Percentiles rank a stretch among this genome's conserved stretches.
phyloP scores from a whole-genome alignment of 2,113 vertebrate genomes.

The Carettochelys insculpta region DNA sequence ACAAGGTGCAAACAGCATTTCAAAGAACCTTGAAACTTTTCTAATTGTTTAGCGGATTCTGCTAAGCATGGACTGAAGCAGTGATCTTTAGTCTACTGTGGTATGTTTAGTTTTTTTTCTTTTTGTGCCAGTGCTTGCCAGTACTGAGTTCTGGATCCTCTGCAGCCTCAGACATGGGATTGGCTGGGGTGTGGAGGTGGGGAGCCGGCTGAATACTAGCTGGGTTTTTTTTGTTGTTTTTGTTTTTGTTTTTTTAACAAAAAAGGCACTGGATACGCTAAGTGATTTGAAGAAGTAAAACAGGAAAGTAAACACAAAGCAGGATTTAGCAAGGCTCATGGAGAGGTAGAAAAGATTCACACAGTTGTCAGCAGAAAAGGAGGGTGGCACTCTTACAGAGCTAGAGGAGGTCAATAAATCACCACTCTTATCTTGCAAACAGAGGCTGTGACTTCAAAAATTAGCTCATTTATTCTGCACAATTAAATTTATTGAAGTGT shows the following conservation, averaged over 20 bases:
- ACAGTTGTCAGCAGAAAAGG: slow-evolving; percentile 77
- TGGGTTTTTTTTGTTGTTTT: too few species aligned
- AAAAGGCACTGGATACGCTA: too few species aligned
- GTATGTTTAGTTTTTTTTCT: too few species aligned
- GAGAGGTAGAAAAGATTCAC: slow-evolving; percentile 27
- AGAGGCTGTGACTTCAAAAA: slow-evolving; percentile 97
- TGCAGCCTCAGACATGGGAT: too few species aligned
- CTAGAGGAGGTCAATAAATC: slow-evolving; percentile 92
- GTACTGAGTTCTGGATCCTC: too few species aligned
- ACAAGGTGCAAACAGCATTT: not conserved
- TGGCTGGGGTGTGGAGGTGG: too few species aligned
- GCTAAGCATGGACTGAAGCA: not conserved
- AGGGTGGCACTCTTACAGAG: slow-evolving; percentile 72
- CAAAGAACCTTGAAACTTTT: not conserved
- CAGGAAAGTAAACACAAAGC: slow-evolving; percentile 15
- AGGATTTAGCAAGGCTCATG: not conserved
- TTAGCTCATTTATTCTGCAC: slow-evolving; percentile 99
- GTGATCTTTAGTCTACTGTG: slow-evolving; percentile 29
- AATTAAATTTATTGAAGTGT: slow-evolving; percentile 99
- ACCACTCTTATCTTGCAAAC: slow-evolving; percentile 92
- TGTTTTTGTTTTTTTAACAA: too few species aligned
- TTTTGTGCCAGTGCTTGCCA: too few species aligned
- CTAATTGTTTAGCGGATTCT: slow-evolving; percentile 5
- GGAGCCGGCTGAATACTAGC: too few species aligned
- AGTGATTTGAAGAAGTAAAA: slow-evolving; percentile 46